Base-by-base conservation (phyloP, 2,888 invertebrate genomes). In the Drosophila cognata region DNA sequence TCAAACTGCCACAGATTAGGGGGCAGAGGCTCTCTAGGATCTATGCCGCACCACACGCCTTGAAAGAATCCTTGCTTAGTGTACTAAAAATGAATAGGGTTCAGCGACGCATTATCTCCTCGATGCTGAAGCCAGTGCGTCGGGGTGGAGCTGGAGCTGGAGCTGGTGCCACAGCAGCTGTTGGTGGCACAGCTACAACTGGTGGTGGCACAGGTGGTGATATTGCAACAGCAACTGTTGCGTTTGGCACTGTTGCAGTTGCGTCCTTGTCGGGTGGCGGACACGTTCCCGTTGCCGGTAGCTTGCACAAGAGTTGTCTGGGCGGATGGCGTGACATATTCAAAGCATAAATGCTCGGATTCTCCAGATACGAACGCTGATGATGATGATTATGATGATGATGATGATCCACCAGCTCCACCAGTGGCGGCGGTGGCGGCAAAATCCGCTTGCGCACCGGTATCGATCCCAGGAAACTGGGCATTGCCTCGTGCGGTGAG, bases 91-190 rank as follows among this genome's bases (percentile, higher is more conserved):
- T 28, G 6, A 4, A 51, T 21, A 35, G 11, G 13, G 8, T 16
- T 94, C 94, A 97, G 93, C 97, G 96, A 90, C 97, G 95, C 97
- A 97, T 97, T 82, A 97, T 97, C 85, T 97, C 97, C 91, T 97
- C 97, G 94, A 97, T 97, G 91, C 97, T 97, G 93, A 97, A 97
- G 25, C 97, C 97, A 91, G 97, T 97, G 89, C 96, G 96, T 81
- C 96, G 95, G 13, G 95, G 88, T 21, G 94, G 94, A 91, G 74
- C 65, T 92, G 91, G 93, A 88, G n/a, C 94, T 92, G 21, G 46
- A 8, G 46, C 46, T 46, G 46, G 50, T 28, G 91, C 87, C 18
- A 94, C 55, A n/a, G 64, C 53, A 2, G 72, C 58, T 33, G 77
- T 38, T 21, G 69, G 60, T 35, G 72, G 46, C 10, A 69, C 13